Conservation (phyloP, 2,113 vertebrate species). For the Melanostigma gelatinosum region DNA sequence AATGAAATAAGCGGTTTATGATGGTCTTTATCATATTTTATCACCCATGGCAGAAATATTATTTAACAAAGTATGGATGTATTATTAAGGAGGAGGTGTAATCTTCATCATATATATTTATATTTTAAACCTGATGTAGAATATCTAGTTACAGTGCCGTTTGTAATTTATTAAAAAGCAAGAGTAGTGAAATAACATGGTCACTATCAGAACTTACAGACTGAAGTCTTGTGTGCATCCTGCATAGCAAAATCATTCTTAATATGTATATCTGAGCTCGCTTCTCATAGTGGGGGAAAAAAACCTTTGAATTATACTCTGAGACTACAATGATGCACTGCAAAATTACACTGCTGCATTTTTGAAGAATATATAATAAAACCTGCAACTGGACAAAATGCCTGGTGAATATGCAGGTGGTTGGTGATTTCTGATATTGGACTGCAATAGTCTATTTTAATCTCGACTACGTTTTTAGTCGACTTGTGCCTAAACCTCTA, state of each 20-base stretch:
- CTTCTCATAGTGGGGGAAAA: neutral
- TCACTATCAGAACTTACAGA: neutral
- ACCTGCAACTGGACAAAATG: neutral
- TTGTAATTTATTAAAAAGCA: neutral
- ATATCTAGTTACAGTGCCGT: neutral
- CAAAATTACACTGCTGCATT: neutral
- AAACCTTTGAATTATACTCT: neutral
- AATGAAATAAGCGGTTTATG: conserved; percentile 58
- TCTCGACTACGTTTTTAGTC: no score
- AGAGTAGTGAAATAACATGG: neutral
- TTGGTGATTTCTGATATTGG: neutral
- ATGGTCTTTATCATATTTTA: conserved; percentile 12
- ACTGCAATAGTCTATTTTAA: neutral
- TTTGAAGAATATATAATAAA: neutral
- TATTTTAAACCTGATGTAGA: neutral
- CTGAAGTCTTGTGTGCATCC: neutral
- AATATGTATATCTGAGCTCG: neutral
- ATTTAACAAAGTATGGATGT: neutral
- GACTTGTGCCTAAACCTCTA: no score
- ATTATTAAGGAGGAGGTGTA: neutral
- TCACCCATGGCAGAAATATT: neutral
- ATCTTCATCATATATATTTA: no score
- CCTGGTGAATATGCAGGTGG: neutral
- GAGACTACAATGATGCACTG: neutral
- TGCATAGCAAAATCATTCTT: neutral